A percentile compares a stretch with the other conserved stretches of the same genome.
Conservation (phyloP, 2,113 vertebrate species). For the Clarias batrachus region DNA sequence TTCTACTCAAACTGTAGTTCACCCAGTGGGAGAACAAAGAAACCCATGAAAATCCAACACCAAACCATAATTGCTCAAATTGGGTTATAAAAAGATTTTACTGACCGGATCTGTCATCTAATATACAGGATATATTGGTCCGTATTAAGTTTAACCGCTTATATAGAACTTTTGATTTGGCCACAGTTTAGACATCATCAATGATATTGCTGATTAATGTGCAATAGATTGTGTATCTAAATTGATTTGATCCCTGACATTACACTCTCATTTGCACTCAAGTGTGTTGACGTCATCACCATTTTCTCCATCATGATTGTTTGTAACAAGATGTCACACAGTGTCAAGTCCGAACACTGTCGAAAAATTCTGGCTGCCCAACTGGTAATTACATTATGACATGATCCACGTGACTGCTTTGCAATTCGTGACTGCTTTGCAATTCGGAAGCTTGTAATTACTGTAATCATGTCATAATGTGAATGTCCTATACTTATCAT, state of each 20-base stretch:
- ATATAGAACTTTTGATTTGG: neutral
- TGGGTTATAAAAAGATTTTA: neutral
- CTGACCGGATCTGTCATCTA: neutral
- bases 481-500: neutral
- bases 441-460: constrained; percentile 10
- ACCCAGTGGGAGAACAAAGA: neutral
- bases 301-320: neutral
- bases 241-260: neutral
- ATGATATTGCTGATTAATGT: neutral
- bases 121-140: neutral
- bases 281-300: neutral
- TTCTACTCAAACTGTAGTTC: neutral
- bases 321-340: neutral
- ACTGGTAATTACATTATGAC: constrained; percentile 11
- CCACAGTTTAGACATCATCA: neutral
- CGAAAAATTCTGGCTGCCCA: neutral
- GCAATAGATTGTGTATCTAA: neutral
- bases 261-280: neutral
- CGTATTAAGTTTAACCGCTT: neutral
- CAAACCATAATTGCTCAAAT: neutral
- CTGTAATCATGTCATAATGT: neutral
- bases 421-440: neutral
- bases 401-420: neutral
- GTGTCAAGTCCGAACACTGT: constrained; percentile 8
- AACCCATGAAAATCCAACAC: neutral